Percentiles rank a stretch among this genome's conserved stretches.
Conservation (phyloP, 2,113 vertebrate species). For the Gopherus evgoodei region DNA sequence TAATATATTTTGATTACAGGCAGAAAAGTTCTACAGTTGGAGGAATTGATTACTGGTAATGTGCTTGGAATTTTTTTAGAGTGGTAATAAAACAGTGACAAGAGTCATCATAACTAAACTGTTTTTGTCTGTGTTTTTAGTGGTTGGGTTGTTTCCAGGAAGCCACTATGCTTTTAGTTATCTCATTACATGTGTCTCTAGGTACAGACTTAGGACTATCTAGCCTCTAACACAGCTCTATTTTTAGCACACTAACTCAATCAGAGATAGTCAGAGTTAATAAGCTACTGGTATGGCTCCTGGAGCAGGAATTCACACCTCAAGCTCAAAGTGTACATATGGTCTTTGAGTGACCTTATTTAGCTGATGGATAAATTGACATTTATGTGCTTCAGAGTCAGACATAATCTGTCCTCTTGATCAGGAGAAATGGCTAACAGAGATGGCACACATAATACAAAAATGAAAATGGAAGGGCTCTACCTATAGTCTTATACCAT, state of each 20-base stretch:
- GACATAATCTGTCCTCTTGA: neutral
- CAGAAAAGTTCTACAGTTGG: neutral
- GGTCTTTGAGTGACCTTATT: neutral
- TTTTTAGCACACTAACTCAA: neutral
- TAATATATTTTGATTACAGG: neutral
- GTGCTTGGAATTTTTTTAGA: neutral
- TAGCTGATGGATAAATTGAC: neutral
- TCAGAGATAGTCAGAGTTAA: neutral
- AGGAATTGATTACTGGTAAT: fast-evolving
- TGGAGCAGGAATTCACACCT: neutral
- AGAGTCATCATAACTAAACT: neutral
- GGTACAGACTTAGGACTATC: neutral
- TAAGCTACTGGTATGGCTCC: neutral
- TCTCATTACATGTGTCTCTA: neutral
- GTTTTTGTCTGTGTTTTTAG: neutral
- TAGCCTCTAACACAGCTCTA: neutral
- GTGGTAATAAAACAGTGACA: neutral
- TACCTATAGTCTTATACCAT: neutral
- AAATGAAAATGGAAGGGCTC: neutral
- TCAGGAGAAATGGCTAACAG: neutral
- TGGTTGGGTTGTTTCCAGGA: neutral
- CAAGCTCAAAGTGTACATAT: no score
- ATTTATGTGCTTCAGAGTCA: fast-evolving
- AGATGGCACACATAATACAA: neutral
- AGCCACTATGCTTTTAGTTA: neutral